Percentiles rank a stretch among this genome's conserved stretches.
Conservation (phyloP, 2,888 invertebrate genomes). For the Coenonympha arcania region DNA sequence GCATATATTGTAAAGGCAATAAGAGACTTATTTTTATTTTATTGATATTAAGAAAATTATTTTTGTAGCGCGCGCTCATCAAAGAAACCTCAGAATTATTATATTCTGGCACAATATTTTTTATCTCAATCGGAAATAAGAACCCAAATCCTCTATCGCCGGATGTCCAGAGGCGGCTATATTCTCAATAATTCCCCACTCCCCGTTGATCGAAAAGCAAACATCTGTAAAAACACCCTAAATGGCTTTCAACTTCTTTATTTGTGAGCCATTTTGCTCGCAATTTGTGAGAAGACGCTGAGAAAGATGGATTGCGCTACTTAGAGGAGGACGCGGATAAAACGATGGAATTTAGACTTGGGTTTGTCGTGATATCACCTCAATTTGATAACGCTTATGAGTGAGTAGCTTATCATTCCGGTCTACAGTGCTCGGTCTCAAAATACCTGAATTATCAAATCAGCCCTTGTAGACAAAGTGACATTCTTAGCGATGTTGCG, state of each 20-base stretch:
- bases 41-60: too few species aligned
- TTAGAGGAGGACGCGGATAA: constrained; percentile 2
- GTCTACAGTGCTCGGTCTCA: too few species aligned
- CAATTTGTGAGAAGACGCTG: constrained; percentile 4
- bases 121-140: neutral
- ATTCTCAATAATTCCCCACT: neutral
- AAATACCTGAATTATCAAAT: too few species aligned
- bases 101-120: neutral
- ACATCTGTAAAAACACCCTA: constrained; percentile 5
- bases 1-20: too few species aligned
- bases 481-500: too few species aligned
- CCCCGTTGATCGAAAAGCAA: neutral
- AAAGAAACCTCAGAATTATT: too few species aligned
- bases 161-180: neutral
- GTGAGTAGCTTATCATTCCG: neutral
- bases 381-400: constrained; percentile 3
- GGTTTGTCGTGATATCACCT: constrained; percentile 4
- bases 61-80: too few species aligned
- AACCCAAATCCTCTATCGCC: neutral
- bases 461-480: too few species aligned
- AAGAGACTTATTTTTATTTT: too few species aligned
- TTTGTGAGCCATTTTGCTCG: constrained; percentile 9
- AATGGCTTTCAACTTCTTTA: constrained; percentile 9
- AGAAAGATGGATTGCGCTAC: constrained; percentile 5
- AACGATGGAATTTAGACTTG: constrained; percentile 4